phyloP scores from a whole-genome alignment of 1,140 invertebrate genomes.

The Cotesia typhae region DNA sequence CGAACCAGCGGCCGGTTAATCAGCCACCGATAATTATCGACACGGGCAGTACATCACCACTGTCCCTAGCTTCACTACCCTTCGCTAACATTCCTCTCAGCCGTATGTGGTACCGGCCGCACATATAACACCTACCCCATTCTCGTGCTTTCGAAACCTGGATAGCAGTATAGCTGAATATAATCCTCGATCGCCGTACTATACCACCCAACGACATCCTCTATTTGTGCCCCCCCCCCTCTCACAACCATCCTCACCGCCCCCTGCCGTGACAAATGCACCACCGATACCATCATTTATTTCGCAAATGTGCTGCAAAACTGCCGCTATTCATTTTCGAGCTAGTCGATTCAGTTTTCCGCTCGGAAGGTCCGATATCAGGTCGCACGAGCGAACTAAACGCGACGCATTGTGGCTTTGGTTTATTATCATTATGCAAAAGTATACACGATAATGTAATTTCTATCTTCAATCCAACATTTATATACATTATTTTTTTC shows the following conservation, averaged over 20 bases:
- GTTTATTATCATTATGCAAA: slow-evolving; percentile 36
- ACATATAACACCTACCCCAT: neutral
- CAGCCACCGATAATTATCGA: slow-evolving; percentile 68
- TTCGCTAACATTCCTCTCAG: slow-evolving; percentile 40
- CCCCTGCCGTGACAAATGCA: slow-evolving; percentile 63
- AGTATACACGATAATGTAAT: neutral
- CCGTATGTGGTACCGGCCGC: slow-evolving; percentile 7
- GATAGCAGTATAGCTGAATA: neutral
- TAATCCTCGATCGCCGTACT: neutral
- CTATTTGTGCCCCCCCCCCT: slow-evolving; percentile 25
- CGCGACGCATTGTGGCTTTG: slow-evolving; percentile 35
- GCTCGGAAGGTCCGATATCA: slow-evolving; percentile 52
- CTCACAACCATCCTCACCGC: slow-evolving; percentile 45
- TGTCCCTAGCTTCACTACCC: slow-evolving; percentile 45
- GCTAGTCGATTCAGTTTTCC: slow-evolving; percentile 64
- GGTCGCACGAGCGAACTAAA: slow-evolving; percentile 35
- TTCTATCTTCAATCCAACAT: slow-evolving; percentile 3
- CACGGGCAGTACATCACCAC: slow-evolving; percentile 64
- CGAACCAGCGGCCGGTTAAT: slow-evolving; percentile 66
- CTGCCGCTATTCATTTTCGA: slow-evolving; percentile 67
- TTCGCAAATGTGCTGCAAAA: slow-evolving; percentile 66
- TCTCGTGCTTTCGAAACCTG: neutral
- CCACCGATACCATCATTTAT: slow-evolving; percentile 67
- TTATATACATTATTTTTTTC: neutral
- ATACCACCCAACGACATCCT: slow-evolving; percentile 41